Conservation (phyloP, 2,113 vertebrate species). For the Cygnus atratus region DNA sequence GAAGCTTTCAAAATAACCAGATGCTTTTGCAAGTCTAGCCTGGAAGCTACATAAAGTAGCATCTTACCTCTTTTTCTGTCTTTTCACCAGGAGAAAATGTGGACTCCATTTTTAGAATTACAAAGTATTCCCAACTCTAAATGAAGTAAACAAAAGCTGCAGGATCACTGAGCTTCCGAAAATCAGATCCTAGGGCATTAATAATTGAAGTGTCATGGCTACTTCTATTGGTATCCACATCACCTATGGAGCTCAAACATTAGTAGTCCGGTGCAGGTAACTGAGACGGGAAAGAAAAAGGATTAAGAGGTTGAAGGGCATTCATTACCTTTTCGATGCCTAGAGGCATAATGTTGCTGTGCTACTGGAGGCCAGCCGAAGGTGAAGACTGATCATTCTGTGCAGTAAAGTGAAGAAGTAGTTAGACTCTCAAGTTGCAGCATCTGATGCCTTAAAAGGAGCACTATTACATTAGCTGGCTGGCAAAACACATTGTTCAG, state of each 20-base stretch:
- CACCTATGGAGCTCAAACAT: conserved; percentile 51
- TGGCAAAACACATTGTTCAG: conserved; percentile 82
- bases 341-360: conserved; percentile 88
- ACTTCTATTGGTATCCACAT: neutral
- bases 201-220: neutral
- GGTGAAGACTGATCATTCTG: conserved; percentile 84
- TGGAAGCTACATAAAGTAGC: neutral
- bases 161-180: neutral
- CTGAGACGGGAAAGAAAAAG: conserved; percentile 84
- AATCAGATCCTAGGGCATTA: conserved; percentile 5
- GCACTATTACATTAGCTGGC: conserved; percentile 85
- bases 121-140: neutral
- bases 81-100: neutral
- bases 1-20: neutral
- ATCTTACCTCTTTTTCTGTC: neutral
- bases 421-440: conserved; percentile 87
- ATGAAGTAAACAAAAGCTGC: neutral
- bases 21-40: neutral
- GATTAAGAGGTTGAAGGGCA: conserved; percentile 86
- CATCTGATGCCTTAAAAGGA: conserved; percentile 84
- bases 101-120: neutral
- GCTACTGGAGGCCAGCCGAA: conserved; percentile 84
- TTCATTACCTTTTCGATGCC: conserved; percentile 82
- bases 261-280: conserved; percentile 68
- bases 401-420: conserved; percentile 85